These are phyloP conservation scores for Protaetia brevitarsis DNA, from an alignment of 1,140 invertebrate genomes.

Conservation along the genomic window DNA sequence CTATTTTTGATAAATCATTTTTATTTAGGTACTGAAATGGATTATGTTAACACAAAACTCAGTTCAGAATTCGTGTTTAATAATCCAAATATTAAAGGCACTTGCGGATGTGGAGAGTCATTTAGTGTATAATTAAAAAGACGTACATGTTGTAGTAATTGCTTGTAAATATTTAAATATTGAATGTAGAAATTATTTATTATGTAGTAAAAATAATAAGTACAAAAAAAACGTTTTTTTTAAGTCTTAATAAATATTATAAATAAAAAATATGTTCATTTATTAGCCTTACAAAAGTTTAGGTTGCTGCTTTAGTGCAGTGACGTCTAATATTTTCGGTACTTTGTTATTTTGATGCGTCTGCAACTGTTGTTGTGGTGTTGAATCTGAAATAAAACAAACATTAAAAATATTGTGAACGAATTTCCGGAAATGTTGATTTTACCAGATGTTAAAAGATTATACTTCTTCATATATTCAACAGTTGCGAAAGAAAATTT, in stretches of 20 bases:
- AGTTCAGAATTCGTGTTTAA: constrained; percentile 98
- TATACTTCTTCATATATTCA: constrained; percentile 64
- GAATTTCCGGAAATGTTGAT: background rate
- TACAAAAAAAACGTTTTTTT: too few relatives aligned
- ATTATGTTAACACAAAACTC: constrained; percentile 88
- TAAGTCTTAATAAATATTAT: too few relatives aligned
- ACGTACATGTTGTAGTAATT: background rate
- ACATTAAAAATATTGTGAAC: background rate
- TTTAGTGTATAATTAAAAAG: constrained; percentile 86
- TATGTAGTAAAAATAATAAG: background rate
- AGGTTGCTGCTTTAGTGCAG: constrained; percentile 61
- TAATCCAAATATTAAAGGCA: constrained; percentile 99
- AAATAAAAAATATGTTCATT: too few relatives aligned
- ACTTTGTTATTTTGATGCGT: background rate
- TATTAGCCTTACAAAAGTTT: constrained; percentile 64
- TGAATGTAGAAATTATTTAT: background rate
- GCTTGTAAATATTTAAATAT: background rate
- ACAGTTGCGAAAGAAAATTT: constrained; percentile 63
- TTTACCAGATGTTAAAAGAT: constrained; percentile 51
- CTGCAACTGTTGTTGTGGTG: background rate
- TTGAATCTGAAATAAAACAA: background rate
- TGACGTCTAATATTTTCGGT: constrained; percentile 60
- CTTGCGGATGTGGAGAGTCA: constrained; percentile 99
- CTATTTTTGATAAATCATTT: constrained; percentile 16
- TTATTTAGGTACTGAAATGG: constrained; percentile 90